phyloP scores from a whole-genome alignment of 2,113 vertebrate species.

The Otocyon megalotis region DNA sequence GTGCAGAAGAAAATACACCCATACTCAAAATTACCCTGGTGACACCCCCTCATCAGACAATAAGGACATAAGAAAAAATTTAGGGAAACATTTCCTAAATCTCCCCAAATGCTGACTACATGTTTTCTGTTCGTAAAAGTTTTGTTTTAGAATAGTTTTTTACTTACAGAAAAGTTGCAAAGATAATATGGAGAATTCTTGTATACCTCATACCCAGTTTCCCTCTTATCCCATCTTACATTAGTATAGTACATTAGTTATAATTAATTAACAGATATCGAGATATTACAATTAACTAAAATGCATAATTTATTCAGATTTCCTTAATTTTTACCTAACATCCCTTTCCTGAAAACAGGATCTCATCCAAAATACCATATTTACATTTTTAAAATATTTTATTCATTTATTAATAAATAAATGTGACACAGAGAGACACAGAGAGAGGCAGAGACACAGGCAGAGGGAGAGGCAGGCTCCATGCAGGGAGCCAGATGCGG shows the following conservation, averaged over 20 bases:
- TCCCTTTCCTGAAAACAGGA: neutral
- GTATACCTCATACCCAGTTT: neutral
- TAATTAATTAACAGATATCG: neutral
- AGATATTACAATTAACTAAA: slow-evolving; percentile 7
- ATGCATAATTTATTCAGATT: neutral
- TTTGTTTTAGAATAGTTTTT: slow-evolving; percentile 15
- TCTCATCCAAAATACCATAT: neutral
- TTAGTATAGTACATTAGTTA: neutral
- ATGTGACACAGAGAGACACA: too few relatives aligned
- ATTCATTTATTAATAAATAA: too few relatives aligned
- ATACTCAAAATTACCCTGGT: neutral
- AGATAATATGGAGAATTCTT: neutral
- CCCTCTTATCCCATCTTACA: neutral
- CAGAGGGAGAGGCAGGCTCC: too few relatives aligned
- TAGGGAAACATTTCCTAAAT: neutral
- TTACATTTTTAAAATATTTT: neutral
- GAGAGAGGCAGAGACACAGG: too few relatives aligned
- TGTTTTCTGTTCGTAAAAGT: slow-evolving; percentile 12
- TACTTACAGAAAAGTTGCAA: neutral
- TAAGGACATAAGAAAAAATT: neutral
- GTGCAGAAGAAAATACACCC: neutral
- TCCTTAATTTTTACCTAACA: neutral
- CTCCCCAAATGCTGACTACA: neutral
- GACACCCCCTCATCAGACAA: neutral
- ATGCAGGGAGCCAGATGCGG: too few relatives aligned